Base-by-base conservation (phyloP, 2,888 invertebrate species). In the Epiperipatus broadwayi region DNA sequence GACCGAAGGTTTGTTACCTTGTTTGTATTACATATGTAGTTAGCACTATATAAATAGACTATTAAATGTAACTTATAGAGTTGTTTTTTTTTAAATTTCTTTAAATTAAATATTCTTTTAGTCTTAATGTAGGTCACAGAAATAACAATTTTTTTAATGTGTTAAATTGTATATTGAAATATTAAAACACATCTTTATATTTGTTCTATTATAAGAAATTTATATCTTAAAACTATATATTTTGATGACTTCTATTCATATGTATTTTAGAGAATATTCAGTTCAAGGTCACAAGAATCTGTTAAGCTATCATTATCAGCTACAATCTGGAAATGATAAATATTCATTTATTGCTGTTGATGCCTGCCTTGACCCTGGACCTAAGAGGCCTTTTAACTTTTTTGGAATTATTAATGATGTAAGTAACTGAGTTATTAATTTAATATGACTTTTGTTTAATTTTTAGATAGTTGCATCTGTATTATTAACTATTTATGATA, bases 321-420 rank as follows among this genome's bases (percentile, higher is more conserved):
- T 70, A 21, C 51, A 63, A 34, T 63, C 63, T 44, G 72, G 70
- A 48, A 66, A 66, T 16, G 68, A 74, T 14, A 65, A 61, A 44
- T 75, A 77, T 51, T 72, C 78, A n/a, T 84, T 87, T 58, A 67
- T 87, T 48, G 85, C 73, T 1, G 63, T 87, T 21, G 87, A 89
- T 59, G 81, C 84, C 2, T 80, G 80, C 49, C 69, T 83, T 28
- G 74, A 78, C 46, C 84, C 85, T 7, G 87, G 87, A 2, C 72
- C 81, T 7, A 70, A 75, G 47, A 63, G 85, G 47, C 85, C 85
- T 2, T 85, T 84, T 53, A 87, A 89, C 64, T 87, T 87, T 56
- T 74, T 87, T 50, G 89, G 87, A 14, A 45, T 53, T 25, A 41
- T 62, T 5, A 49, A 49, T 42, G 47, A 55, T 43, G 60, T 60